Base-by-base conservation (phyloP, 2,113 vertebrate species). In the Mobula hypostoma region DNA sequence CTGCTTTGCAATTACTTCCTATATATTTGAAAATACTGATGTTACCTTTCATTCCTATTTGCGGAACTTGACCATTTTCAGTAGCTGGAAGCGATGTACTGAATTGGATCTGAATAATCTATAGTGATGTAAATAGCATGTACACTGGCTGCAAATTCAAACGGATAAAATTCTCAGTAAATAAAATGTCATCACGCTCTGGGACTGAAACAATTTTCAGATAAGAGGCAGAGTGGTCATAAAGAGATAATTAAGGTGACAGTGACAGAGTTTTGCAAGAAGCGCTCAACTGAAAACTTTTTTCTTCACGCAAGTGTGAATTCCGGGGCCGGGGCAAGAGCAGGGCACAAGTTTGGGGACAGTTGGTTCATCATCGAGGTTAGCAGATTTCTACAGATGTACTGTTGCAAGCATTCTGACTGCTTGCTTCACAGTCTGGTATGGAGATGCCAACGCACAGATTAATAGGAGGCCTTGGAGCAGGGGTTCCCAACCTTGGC, bases 201-300 rank as follows among this genome's bases (percentile, higher is more conserved):
- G 83, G 48, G 56, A 87, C 83, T 24, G 29, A 87, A 87, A 87
- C 56, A 56, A 61, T 61, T 87, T 87, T 87, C 56, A 87, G 83
- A 87, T 21, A 83, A 83, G 56, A 61, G 83, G 24, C 29, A 32
- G 29, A n/a, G 61, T 90, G 61, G 32, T 63, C n/a, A 63, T 5
- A 66, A 63, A 90, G n/a, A 63, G 58, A 68, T 90, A 90, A 66
- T 66, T 66, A 90, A 90, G 61, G 85, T 63, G n/a, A 17, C 12
- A 7, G 14, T 90, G 63, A 90, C 12, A 90, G 21, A 74, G 72
- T 74, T 74, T 74, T 24, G 72, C 19, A 21, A 74, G 21, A 74
- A 74, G 15, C 72, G 21, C 19, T 21, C 72, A 74, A 24, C 21
- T 19, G 15, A 74, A 74, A 74, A 74, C 72, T 19, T 21, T 19